Evolutionary conservation across 2,888 invertebrate species (phyloP).

Genomic region (Lasioglossum marginatum): DNA sequence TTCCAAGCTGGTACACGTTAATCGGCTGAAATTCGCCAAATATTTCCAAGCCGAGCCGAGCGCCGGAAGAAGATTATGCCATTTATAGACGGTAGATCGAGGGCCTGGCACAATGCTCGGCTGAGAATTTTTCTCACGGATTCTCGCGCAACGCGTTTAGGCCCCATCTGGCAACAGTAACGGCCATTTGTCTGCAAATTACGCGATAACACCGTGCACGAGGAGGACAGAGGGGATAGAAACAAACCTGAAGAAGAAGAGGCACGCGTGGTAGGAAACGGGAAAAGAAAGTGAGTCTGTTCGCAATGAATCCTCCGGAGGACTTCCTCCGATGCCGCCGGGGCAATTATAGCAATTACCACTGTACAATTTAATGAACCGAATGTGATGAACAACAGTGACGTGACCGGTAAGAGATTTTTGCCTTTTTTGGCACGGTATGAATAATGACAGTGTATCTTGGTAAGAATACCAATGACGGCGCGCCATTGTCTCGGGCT

Average conservation of each 20-base stretch:
- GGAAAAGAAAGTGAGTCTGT: constrained; percentile 47
- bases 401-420: background rate
- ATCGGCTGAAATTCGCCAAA: constrained; percentile 49
- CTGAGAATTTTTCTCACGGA: constrained; percentile 67
- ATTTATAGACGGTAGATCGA: constrained; percentile 58
- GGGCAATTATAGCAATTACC: constrained; percentile 26
- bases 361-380: background rate
- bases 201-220: constrained; percentile 39
- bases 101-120: constrained; percentile 36
- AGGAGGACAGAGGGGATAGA: constrained; percentile 19
- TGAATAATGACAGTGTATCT: background rate
- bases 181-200: constrained; percentile 65
- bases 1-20: constrained; percentile 28
- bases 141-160: constrained; percentile 48
- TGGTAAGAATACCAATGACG: background rate
- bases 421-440: background rate
- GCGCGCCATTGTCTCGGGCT: background rate
- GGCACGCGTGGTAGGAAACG: constrained; percentile 22
- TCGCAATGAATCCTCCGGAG: background rate
- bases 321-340: constrained; percentile 2
- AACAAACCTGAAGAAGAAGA: constrained; percentile 22
- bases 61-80: constrained; percentile 64
- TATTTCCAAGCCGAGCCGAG: constrained; percentile 37
- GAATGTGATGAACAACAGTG: too few species aligned
- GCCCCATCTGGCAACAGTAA: constrained; percentile 59